Conservation (phyloP, 1,140 invertebrate genomes). For the Drosophila leontia region DNA sequence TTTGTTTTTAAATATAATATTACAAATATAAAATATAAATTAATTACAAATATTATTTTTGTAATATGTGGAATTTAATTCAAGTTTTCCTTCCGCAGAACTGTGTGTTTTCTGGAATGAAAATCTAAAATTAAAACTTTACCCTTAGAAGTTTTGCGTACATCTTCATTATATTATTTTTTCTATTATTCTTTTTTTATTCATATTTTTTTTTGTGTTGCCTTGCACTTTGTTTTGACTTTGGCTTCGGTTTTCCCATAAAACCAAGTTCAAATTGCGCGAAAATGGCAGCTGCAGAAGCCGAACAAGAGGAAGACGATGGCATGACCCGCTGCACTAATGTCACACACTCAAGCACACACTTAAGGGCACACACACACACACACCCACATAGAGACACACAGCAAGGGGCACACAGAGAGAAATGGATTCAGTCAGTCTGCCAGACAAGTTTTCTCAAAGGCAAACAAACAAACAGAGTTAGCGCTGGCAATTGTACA, state of each 20-base stretch:
- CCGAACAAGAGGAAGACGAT: constrained; percentile 9
- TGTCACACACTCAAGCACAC: constrained; percentile 51
- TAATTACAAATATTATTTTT: too few relatives aligned
- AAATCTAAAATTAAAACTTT: constrained; percentile 28
- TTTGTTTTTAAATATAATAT: neutral
- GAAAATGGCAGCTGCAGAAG: constrained; percentile 28
- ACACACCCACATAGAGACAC: constrained; percentile 13
- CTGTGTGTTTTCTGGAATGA: neutral
- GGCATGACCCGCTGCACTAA: constrained; percentile 65
- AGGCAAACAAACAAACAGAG: constrained; percentile 69
- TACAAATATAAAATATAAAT: neutral
- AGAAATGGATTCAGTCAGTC: constrained; percentile 36
- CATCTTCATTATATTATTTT: neutral
- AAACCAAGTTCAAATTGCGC: constrained; percentile 55
- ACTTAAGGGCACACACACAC: constrained; percentile 21
- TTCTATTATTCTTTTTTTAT: neutral
- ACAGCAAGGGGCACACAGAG: constrained; percentile 5
- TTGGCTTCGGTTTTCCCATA: constrained; percentile 29
- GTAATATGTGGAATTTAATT: too few relatives aligned
- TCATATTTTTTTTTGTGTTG: too few relatives aligned
- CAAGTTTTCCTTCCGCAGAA: neutral
- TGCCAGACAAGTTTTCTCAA: constrained; percentile 56
- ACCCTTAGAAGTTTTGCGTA: neutral
- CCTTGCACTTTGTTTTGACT: constrained; percentile 32
- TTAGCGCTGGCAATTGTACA: constrained; percentile 39